These are phyloP conservation scores for Epicauta chinensis DNA, from an alignment of 1,140 invertebrate species.

Conservation along the genomic window DNA sequence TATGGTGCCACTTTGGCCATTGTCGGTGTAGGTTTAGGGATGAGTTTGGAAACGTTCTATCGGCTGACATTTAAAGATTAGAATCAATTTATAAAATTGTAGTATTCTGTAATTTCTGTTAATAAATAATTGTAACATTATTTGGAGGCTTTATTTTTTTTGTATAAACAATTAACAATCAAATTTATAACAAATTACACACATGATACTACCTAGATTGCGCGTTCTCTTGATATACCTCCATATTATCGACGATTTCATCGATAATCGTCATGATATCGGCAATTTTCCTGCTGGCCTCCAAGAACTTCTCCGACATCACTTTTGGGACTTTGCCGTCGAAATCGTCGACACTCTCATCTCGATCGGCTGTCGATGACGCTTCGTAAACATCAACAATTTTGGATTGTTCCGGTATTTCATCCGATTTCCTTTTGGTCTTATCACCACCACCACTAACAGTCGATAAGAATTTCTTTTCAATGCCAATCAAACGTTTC, in stretches of 20 bases:
- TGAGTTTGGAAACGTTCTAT: slow-evolving; percentile 20
- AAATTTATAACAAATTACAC: no score
- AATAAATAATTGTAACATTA: no score
- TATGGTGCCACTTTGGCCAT: slow-evolving; percentile 45
- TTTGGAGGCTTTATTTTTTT: no score
- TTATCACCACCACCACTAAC: not conserved
- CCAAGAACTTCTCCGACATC: not conserved
- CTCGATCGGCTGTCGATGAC: no score
- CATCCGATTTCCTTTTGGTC: not conserved
- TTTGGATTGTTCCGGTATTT: no score
- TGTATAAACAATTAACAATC: no score
- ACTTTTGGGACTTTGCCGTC: no score
- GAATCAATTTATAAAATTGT: no score
- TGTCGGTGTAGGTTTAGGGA: slow-evolving; percentile 41
- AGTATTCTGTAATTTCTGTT: no score
- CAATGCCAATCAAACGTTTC: slow-evolving; percentile 10
- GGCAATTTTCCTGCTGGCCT: slow-evolving; percentile 32
- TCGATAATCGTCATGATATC: slow-evolving; percentile 44
- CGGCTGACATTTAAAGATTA: not conserved
- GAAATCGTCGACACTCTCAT: no score
- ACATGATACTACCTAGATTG: no score
- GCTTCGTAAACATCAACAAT: no score
- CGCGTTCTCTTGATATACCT: slow-evolving; percentile 27
- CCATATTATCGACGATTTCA: slow-evolving; percentile 47
- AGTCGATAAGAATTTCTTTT: not conserved